Percentiles rank a stretch among this genome's conserved stretches.
Evolutionary conservation across 2,888 invertebrate genomes (phyloP).

Genomic region (Coleophora deauratella): DNA sequence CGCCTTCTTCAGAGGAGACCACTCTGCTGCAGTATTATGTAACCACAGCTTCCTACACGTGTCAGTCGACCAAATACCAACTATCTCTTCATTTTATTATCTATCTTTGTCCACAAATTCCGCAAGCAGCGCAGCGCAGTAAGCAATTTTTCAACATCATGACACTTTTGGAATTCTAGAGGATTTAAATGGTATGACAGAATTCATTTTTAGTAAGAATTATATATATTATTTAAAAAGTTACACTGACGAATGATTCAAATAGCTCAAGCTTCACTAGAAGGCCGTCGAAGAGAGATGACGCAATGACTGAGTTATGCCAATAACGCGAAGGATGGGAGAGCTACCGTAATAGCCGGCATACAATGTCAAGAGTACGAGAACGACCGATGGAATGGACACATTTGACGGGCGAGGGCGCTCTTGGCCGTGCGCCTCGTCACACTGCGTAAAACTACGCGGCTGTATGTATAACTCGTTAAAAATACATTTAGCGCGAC

Average conservation of each 20-base stretch:
- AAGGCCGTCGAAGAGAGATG: slow-evolving; percentile 22
- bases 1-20: slow-evolving; percentile 46
- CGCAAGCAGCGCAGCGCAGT: not conserved
- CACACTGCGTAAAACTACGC: slow-evolving; percentile 32
- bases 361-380: slow-evolving; percentile 64
- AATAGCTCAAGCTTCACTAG: slow-evolving; percentile 9
- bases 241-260: too few species aligned
- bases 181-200: too few species aligned
- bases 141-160: not conserved
- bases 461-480: slow-evolving; percentile 27
- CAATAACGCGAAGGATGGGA: slow-evolving; percentile 34
- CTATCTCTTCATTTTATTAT: not conserved
- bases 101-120: not conserved
- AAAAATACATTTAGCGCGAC: slow-evolving; percentile 40
- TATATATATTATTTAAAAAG: too few species aligned
- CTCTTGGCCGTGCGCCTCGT: slow-evolving; percentile 17
- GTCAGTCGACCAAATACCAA: slow-evolving; percentile 7
- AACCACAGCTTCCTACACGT: slow-evolving; percentile 26
- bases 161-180: not conserved
- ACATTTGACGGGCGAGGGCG: slow-evolving; percentile 16
- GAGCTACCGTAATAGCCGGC: slow-evolving; percentile 32
- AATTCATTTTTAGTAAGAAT: too few species aligned
- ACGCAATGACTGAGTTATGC: slow-evolving; percentile 43
- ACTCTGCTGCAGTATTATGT: slow-evolving; percentile 53
- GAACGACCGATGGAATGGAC: slow-evolving; percentile 20